These are phyloP conservation scores for Laticauda colubrina DNA, from an alignment of 2,113 vertebrate genomes.

Conservation along the genomic window DNA sequence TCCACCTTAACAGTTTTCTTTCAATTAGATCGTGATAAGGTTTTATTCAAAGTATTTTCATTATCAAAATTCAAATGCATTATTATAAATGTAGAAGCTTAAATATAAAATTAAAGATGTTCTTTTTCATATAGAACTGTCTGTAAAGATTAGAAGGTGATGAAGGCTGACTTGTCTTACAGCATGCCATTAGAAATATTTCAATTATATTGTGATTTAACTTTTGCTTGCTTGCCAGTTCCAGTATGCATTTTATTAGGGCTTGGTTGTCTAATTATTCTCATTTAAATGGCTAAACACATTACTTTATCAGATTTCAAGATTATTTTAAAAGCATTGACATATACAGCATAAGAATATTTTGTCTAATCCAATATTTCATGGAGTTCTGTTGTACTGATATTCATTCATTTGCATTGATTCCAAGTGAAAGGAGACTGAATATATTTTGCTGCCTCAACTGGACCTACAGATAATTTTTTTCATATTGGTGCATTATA, in stretches of 20 bases:
- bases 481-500: neutral
- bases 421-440: neutral
- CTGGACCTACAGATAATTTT: neutral
- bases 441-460: neutral
- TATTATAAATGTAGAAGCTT: neutral
- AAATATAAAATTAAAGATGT: slow-evolving; percentile 39
- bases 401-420: neutral
- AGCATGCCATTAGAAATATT: neutral
- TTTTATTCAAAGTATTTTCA: slow-evolving; percentile 30
- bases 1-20: neutral
- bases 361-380: neutral
- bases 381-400: neutral
- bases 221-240: slow-evolving; percentile 50
- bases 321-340: slow-evolving; percentile 3
- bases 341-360: neutral
- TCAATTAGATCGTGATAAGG: neutral
- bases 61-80: neutral
- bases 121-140: slow-evolving; percentile 30
- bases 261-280: slow-evolving; percentile 31
- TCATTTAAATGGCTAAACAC: slow-evolving; percentile 43
- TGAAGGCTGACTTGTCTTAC: slow-evolving; percentile 44
- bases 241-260: slow-evolving; percentile 50
- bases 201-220: slow-evolving; percentile 52
- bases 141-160: slow-evolving; percentile 39
- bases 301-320: slow-evolving; percentile 13